Conservation (phyloP, 2,888 invertebrate species). For the Eurois occulta region DNA sequence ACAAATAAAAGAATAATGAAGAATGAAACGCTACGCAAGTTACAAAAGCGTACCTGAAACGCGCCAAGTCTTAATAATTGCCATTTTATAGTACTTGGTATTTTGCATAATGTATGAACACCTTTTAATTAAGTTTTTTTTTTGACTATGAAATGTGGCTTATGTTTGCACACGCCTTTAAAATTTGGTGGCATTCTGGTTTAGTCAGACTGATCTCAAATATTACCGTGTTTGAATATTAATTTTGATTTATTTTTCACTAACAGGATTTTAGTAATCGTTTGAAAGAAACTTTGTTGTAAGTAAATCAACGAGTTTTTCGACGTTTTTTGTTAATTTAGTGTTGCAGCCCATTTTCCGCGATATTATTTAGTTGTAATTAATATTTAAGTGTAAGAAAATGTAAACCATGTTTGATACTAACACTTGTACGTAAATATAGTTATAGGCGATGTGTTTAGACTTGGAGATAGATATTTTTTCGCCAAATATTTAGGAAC, state of each 20-base stretch:
- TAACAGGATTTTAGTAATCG: conserved; percentile 41
- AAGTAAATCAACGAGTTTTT: conserved; percentile 9
- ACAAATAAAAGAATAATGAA: conserved; percentile 26
- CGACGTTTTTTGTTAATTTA: conserved; percentile 22
- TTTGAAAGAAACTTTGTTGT: conserved; percentile 12
- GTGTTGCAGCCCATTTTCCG: conserved; percentile 41
- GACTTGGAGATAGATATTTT: conserved; percentile 42
- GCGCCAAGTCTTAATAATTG: conserved; percentile 72
- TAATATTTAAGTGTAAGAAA: conserved; percentile 52
- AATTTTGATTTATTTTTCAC: conserved; percentile 51
- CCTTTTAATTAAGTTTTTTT: conserved; percentile 63
- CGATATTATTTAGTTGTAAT: conserved; percentile 44
- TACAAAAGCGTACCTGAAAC: conserved; percentile 72
- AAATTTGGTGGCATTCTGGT: conserved; percentile 80
- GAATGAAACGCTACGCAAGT: conserved; percentile 60
- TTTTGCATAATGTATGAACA: conserved; percentile 73
- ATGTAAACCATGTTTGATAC: conserved; percentile 60
- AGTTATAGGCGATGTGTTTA: conserved; percentile 38
- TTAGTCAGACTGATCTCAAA: conserved; percentile 81
- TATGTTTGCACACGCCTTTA: conserved; percentile 60
- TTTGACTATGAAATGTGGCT: conserved; percentile 61
- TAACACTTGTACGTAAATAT: conserved; percentile 55
- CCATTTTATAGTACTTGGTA: conserved; percentile 71
- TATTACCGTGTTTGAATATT: conserved; percentile 56
- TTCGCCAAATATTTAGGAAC: conserved; percentile 39